Evolutionary conservation across 30 jellyfish, hydroid and myxozoan genomes (phyloP).

Genomic region (Aurelia aurita): DNA sequence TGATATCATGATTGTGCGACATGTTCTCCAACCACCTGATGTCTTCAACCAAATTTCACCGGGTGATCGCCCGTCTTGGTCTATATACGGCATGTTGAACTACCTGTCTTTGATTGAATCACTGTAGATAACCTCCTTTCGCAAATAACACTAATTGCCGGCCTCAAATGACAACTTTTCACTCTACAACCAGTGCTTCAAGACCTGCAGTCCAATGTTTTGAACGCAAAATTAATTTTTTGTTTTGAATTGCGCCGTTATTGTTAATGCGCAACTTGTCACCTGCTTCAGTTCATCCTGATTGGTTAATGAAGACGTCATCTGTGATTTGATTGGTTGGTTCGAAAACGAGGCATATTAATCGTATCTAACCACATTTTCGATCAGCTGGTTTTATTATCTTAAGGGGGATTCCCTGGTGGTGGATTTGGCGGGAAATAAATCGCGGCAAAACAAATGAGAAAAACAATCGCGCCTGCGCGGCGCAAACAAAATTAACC

Average conservation of each 20-base stretch:
- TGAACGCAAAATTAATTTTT: slow-evolving; percentile 15
- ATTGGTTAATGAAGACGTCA: slow-evolving; percentile 20
- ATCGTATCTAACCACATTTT: not conserved
- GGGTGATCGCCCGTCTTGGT: slow-evolving; percentile 42
- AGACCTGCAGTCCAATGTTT: slow-evolving; percentile 39
- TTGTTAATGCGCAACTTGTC: slow-evolving; percentile 25
- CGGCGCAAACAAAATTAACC: too few relatives aligned
- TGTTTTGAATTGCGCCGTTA: slow-evolving; percentile 19
- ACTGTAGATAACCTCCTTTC: not conserved
- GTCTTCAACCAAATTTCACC: slow-evolving; percentile 82
- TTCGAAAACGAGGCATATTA: not conserved
- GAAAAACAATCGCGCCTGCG: too few relatives aligned
- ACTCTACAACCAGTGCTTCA: slow-evolving; percentile 17
- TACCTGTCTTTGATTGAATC: slow-evolving; percentile 16
- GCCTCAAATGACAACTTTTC: slow-evolving; percentile 32
- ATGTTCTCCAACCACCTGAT: slow-evolving; percentile 86
- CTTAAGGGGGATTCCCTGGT: slow-evolving; percentile 1
- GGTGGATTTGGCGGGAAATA: not conserved
- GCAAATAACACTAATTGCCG: not conserved
- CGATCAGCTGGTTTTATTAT: not conserved
- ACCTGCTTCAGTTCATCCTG: slow-evolving; percentile 33
- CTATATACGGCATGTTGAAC: slow-evolving; percentile 54
- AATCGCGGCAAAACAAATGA: too few relatives aligned
- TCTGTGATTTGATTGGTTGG: slow-evolving; percentile 40
- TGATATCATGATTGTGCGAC: slow-evolving; percentile 49